Base-by-base conservation (phyloP, 2,797 vertebrate species). In the Muscicapa striata region DNA sequence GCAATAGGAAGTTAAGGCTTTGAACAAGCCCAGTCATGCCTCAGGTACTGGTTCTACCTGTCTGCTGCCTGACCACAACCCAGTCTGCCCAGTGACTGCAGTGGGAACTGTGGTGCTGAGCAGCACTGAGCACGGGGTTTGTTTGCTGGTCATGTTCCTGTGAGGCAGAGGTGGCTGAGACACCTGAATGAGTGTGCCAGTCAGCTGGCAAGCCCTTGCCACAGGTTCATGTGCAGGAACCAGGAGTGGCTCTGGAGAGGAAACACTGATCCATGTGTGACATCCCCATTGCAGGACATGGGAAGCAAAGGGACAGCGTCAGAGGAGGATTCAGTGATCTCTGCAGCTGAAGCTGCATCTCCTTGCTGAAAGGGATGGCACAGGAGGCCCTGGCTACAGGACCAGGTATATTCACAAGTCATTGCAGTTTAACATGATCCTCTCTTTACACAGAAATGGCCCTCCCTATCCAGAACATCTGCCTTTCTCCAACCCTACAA, bases 11-110 rank as follows among this genome's bases (percentile, higher is more conserved):
- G 69, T 92, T 52, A 24, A 73, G 32, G 36, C 83, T 94, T 85
- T 84, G 85, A 93, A 94, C 96, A 94, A 90, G 95, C 66, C 78
- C 10, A 1, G 72, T 84, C 97, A 90, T 30, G 96, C 61, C 59
- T 52, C 15, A 2, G 40, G 77, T 91, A 87, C 96, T 11, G n/a
- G 95, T 94, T 96, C 41, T 93, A 94, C 95, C 93, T 91, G 91
- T 70, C 90, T 18, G 34, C 72, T 1, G 24, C 87, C 90, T 96
- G 96, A 96, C 94, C 95, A 93, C 90, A 94, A 59, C 90, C 87
- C 86, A 82, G 85, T 91, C 85, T 85, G 92, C 95, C 84, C 84
- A 80, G 87, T 73, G 76, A 78, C 91, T 94, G 93, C 87, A 90
- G 45, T 74, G 93, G 84, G 91, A 97, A 66, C 73, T 8, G 57